Evolutionary conservation across 2,888 invertebrate genomes (phyloP).

Genomic region (Tuta absoluta): DNA sequence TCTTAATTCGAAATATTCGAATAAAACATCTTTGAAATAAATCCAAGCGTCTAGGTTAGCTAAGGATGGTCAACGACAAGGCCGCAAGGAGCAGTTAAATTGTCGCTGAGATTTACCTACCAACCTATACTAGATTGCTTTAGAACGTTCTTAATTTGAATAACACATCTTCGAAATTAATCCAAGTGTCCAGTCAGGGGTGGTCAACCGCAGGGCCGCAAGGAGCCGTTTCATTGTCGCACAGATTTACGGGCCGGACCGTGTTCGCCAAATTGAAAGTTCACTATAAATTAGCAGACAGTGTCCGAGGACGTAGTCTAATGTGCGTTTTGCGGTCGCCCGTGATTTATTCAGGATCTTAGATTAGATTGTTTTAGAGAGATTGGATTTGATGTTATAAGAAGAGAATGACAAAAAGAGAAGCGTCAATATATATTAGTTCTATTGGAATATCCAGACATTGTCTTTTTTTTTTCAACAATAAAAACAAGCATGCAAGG

Average conservation of each 20-base stretch:
- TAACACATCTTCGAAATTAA: constrained; percentile 22
- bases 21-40: constrained; percentile 17
- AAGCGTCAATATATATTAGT: neutral
- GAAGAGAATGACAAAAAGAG: neutral
- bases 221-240: constrained; percentile 68
- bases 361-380: constrained; percentile 7
- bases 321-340: constrained; percentile 32
- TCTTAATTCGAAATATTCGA: constrained; percentile 18
- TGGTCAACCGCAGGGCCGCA: constrained; percentile 55
- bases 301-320: constrained; percentile 42
- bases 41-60: too few relatives aligned
- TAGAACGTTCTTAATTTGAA: constrained; percentile 27
- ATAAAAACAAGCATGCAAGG: too few relatives aligned
- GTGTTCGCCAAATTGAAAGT: constrained; percentile 77
- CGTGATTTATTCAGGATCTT: constrained; percentile 23
- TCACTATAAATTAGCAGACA: constrained; percentile 68
- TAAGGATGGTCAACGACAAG: neutral
- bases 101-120: too few relatives aligned
- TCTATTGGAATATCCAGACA: neutral
- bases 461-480: too few relatives aligned
- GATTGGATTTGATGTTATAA: neutral
- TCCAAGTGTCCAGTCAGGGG: constrained; percentile 43
- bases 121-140: neutral
- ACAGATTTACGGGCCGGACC: constrained; percentile 68
- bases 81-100: neutral